A percentile compares a stretch with the other conserved stretches of the same genome.
Conservation (phyloP, 2,113 vertebrate genomes). For the Leucosticte australis region DNA sequence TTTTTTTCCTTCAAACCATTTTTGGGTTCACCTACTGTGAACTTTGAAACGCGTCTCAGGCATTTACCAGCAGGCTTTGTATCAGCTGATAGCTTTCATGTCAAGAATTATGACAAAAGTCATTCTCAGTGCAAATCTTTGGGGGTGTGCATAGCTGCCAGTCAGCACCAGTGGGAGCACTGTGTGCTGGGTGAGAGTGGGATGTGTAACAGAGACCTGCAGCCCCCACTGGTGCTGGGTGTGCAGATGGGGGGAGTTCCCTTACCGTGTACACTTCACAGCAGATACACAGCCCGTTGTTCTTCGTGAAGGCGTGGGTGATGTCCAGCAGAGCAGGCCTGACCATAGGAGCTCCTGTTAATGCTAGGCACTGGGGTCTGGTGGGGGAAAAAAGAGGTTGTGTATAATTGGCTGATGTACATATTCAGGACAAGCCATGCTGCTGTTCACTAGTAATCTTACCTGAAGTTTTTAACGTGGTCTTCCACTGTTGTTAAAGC, state of each 20-base stretch:
- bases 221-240: neutral
- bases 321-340: slow-evolving; percentile 93
- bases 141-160: neutral
- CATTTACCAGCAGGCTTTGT: slow-evolving; percentile 31
- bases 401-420: neutral
- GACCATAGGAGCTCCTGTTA: slow-evolving; percentile 84
- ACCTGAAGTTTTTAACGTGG: slow-evolving; percentile 98
- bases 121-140: neutral
- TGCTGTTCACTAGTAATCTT: neutral
- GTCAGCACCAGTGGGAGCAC: neutral
- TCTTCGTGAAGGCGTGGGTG: slow-evolving; percentile 88
- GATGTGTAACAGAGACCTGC: neutral
- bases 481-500: slow-evolving; percentile 87
- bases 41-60: slow-evolving; percentile 32
- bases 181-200: neutral
- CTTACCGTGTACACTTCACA: slow-evolving; percentile 91
- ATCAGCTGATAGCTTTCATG: neutral
- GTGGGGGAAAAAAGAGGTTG: neutral
- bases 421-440: neutral
- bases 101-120: neutral
- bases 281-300: slow-evolving; percentile 89
- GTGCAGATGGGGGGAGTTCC: neutral
- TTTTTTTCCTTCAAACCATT: neutral
- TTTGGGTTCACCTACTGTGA: slow-evolving; percentile 10
- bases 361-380: slow-evolving; percentile 90